Conservation (phyloP, 2,888 invertebrate genomes). For the Podotricha telesiphe region DNA sequence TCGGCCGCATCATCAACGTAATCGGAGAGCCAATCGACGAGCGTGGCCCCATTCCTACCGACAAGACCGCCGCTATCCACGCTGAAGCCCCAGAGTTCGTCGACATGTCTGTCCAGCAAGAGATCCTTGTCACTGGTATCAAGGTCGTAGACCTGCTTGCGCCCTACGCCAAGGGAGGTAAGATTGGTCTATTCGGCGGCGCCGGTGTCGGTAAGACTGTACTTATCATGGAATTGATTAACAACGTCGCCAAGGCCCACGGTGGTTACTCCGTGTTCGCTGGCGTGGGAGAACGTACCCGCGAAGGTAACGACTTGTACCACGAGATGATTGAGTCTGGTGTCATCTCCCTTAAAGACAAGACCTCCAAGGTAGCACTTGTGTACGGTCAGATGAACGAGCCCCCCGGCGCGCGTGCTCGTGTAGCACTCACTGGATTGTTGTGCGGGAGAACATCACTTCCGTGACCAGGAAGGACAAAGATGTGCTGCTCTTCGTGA, state of each 20-base stretch:
- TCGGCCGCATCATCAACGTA: slow-evolving; percentile 97
- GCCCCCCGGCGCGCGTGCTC: slow-evolving; percentile 97
- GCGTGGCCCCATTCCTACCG: slow-evolving; percentile 92
- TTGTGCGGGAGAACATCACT: slow-evolving; percentile 98
- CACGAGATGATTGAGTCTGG: slow-evolving; percentile 98
- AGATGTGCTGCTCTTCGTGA: slow-evolving; percentile 97
- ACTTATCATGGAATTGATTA: slow-evolving; percentile 98
- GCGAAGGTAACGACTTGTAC: slow-evolving; percentile 98
- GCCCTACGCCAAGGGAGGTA: slow-evolving; percentile 97
- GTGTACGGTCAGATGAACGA: slow-evolving; percentile 99
- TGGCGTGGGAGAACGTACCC: slow-evolving; percentile 97
- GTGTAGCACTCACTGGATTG: slow-evolving; percentile 95
- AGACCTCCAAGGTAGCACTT: slow-evolving; percentile 95
- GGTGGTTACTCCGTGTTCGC: slow-evolving; percentile 98
- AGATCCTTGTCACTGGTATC: slow-evolving; percentile 96
- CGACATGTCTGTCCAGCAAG: slow-evolving; percentile 95
- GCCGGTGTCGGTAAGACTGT: slow-evolving; percentile 98
- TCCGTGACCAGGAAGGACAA: slow-evolving; percentile 97
- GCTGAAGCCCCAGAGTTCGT: slow-evolving; percentile 95
- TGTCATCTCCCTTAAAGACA: slow-evolving; percentile 95
- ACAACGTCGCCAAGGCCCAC: slow-evolving; percentile 97
- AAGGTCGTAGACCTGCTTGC: slow-evolving; percentile 97
- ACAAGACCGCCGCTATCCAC: slow-evolving; percentile 92
- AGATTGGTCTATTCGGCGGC: slow-evolving; percentile 96
- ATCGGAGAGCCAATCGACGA: slow-evolving; percentile 95